Evolutionary conservation across 2,888 invertebrate species (phyloP), one percentile per base, ranked within the genome.

Genomic region (Agriopis aurantiaria): DNA sequence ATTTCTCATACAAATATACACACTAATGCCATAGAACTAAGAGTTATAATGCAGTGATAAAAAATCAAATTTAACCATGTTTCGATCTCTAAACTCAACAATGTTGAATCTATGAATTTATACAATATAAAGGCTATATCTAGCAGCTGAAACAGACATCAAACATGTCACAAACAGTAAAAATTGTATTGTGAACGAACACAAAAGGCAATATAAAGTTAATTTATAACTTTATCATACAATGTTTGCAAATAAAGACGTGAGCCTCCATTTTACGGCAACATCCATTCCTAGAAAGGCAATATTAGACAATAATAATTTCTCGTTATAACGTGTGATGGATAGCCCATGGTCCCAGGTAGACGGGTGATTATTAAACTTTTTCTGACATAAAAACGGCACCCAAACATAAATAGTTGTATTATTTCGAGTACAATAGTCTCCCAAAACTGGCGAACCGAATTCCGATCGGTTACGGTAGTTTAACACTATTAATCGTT

Each of bases 401-500:
- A 86, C 85, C 91, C 88, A 92, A 93, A 93, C 88, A 91, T 88
- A 93, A 93, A 94, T 91, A 92, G 82, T 85, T 85, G 85, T 87
- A 89, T 92, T 92, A 89, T 93, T 83, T 81, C 72, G 76, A 81
- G 81, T 81, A 93, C 91, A 94, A 93, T 89, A 81, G 90, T 76
- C 75, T 81, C 80, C 85, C 82, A 80, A 87, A 89, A 87, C 88
- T 85, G 86, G 85, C 88, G 89, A 82, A 82, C 85, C 91, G 88
- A 92, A 93, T 92, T 88, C 85, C 87, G 84, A 92, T 93, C 90
- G 81, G 93, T 90, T 86, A 93, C 91, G 93, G 89, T 88, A 89
- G 89, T 92, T 93, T 91, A 93, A 91, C 92, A 90, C 87, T 86
- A 83, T 88, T 91, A 91, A 94, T 93, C 88, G 91, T 84, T 71